Evolutionary conservation across 2,797 vertebrate species (phyloP), one percentile per base, ranked within the genome.

Genomic region (Channa striata): DNA sequence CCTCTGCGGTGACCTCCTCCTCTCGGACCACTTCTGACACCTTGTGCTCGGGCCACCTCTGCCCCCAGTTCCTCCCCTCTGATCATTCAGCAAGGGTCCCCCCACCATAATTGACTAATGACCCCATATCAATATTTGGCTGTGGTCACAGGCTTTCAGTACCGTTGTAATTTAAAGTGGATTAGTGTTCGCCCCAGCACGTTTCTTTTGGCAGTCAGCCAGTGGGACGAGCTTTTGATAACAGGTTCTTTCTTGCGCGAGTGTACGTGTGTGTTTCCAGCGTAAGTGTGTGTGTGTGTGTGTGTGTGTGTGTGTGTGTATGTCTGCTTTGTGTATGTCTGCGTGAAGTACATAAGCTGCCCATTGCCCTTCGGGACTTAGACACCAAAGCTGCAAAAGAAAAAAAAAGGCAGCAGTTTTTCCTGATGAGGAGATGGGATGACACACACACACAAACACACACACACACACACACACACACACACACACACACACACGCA

Each of bases 91-190:
- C 66, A 23, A 82, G 83, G 79, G 79, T 60, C 74, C 71, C 63
- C 68, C 19, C 67, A 56, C 75, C 75, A 79, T 91, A 90, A 92
- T 91, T 92, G 90, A 87, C 91, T 91, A 92, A 88, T 92, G 91
- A 94, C 90, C 83, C 85, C 88, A 81, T 93, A 92, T 94, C 91
- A 92, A 93, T 94, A 92, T 92, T 90, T 92, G 91, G 87, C 91
- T 87, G 87, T 91, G 87, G 91, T 88, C 87, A 83, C 89, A 87
- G 88, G 89, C 91, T 91, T 90, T 90, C 89, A 90, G 93, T 91
- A 88, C 88, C 71, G 87, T 87, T 88, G 93, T 92, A 90, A 92
- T 89, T 91, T 92, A 93, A 91, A 92, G 90, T 92, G 91, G 93
- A 93, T 93, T 92, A 93, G 91, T 87, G 86, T 91, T 92, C 85